Evolutionary conservation across 2,113 vertebrate genomes (phyloP).

Genomic region (Urocitellus parryii): DNA sequence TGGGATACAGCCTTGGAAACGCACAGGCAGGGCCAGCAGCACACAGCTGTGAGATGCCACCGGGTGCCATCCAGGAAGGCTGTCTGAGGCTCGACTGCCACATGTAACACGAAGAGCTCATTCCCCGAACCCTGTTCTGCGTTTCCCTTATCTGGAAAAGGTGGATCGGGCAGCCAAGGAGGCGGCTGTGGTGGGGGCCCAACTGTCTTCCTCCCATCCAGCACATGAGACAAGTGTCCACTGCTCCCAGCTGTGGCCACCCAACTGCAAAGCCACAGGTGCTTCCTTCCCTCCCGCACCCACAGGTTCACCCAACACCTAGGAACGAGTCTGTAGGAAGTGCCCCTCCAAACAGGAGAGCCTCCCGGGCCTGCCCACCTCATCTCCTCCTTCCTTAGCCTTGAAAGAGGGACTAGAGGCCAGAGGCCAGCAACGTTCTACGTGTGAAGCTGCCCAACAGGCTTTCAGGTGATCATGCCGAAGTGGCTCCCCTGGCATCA

Average conservation of each 20-base stretch:
- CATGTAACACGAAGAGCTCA: constrained; percentile 78
- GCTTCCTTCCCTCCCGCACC: constrained; percentile 8
- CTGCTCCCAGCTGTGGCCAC: background rate
- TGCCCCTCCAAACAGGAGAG: background rate
- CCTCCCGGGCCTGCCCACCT: background rate
- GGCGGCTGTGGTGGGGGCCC: constrained; percentile 78
- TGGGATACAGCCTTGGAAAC: constrained; percentile 45
- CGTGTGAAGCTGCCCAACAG: background rate
- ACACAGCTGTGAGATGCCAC: constrained; percentile 44
- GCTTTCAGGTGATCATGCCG: background rate
- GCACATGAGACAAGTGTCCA: constrained; percentile 47
- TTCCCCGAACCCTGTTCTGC: constrained; percentile 63
- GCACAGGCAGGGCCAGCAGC: background rate
- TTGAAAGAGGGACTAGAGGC: background rate
- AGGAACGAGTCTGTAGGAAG: background rate
- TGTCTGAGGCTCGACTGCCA: constrained; percentile 29
- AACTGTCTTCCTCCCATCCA: constrained; percentile 47
- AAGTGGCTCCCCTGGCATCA: background rate
- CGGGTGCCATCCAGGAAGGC: constrained; percentile 60
- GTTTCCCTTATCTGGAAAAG: constrained; percentile 77
- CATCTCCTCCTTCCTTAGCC: background rate
- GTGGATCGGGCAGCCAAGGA: constrained; percentile 65
- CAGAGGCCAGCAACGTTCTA: background rate
- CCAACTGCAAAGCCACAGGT: background rate
- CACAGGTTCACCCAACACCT: background rate